Base-by-base conservation (phyloP, 2,797 vertebrate species). In the Malacoraja senta region DNA sequence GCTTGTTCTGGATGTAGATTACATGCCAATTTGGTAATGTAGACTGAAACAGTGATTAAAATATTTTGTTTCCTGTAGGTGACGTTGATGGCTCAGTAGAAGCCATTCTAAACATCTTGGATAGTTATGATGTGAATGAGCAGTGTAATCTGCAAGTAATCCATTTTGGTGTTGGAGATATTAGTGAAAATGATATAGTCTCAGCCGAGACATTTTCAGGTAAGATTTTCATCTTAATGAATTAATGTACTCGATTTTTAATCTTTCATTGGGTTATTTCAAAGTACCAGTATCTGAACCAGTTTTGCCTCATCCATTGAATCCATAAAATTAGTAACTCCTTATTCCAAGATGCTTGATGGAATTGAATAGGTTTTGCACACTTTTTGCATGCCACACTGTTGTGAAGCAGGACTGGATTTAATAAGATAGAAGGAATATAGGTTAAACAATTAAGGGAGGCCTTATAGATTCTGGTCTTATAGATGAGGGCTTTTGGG, bases 61-160 rank as follows among this genome's bases (percentile, higher is more conserved):
- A 77, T 91, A 65, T 53, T 93, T 93, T 61, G 29, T 35, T 19
- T 21, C 3, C 0, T 1, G 0, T 95, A 99, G 98, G 98, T 80
- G 99, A 99, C 7, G 97, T 99, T 86, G 98, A 99, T 93, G 99
- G 99, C 1, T 99, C 98, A 0, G 94, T 99, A 93, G 98, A 99
- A 95, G 95, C 98, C 35, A 95, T 99, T 94, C 94, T 99, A 93
- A 96, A 97, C 94, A 96, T 99, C 94, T 91, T 99, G 95, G 97
- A 98, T 93, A 96, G 95, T 15, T 99, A 99, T 0, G 97, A 99
- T 53, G 97, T 97, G 1, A 94, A 97, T 9, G 94, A 97, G 0
- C 97, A 99, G 94, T 99, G 98, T 93, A 95, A 96, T 91, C 94
- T 99, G 94, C 96, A 99, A 2, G 91, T 99, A 24, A 65, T 99